Conservation (phyloP, 2,113 vertebrate genomes). For the Tetrao urogallus region DNA sequence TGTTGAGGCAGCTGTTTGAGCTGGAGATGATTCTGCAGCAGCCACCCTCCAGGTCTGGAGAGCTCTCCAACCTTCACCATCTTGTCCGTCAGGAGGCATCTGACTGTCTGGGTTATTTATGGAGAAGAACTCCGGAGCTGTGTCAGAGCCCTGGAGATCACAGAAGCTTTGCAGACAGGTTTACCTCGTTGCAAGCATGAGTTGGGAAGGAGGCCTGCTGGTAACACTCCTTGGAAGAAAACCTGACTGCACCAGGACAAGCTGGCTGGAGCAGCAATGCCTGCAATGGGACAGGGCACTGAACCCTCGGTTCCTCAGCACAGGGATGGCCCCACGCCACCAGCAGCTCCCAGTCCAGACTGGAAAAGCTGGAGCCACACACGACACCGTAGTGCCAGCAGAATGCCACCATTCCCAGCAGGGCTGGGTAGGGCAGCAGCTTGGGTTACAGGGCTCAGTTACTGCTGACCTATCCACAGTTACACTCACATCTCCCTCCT, state of each 20-base stretch:
- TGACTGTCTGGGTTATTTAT: not conserved
- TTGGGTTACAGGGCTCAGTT: slow-evolving; percentile 37
- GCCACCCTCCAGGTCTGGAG: not conserved
- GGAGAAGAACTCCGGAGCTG: not conserved
- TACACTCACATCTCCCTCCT: rapidly evolving
- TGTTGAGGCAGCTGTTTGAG: rapidly evolving
- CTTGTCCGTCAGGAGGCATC: not conserved
- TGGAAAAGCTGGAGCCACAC: not conserved
- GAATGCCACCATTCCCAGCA: rapidly evolving
- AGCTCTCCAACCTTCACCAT: not conserved
- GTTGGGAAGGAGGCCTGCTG: not conserved
- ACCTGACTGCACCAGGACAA: not conserved
- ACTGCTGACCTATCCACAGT: slow-evolving; percentile 17
- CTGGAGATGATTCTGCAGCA: not conserved
- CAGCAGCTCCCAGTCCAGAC: not conserved
- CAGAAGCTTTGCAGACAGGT: not conserved
- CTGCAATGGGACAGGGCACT: not conserved
- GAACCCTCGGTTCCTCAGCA: not conserved
- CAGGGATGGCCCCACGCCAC: not conserved
- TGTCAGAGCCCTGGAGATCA: slow-evolving; percentile 11
- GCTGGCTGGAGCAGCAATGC: not conserved
- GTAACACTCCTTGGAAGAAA: not conserved
- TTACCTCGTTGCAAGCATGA: not conserved
- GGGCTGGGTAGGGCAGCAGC: not conserved
- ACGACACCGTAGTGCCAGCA: rapidly evolving